Evolutionary conservation across 2,888 invertebrate genomes (phyloP).

Genomic region (Polydrusus pterygomalis): DNA sequence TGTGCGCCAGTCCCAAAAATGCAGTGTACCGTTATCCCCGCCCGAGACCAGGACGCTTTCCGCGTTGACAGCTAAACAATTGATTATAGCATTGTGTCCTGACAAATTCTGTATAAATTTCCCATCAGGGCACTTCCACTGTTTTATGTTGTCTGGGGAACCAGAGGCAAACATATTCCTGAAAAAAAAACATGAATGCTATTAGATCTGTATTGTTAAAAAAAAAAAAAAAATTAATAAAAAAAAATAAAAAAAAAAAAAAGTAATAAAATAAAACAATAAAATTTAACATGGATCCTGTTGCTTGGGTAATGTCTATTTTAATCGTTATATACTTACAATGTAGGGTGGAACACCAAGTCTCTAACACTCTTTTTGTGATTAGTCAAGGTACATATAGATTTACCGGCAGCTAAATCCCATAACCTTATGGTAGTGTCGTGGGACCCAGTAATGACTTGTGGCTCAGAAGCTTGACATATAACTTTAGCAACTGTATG

Average conservation of each 20-base stretch:
- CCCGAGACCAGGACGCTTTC: constrained; percentile 98
- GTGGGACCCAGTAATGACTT: constrained; percentile 93
- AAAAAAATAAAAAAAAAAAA: no score
- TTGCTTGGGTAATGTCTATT: no score
- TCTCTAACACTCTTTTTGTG: constrained; percentile 97
- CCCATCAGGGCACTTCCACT: constrained; percentile 99
- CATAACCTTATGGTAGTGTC: constrained; percentile 97
- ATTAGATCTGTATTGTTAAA: no score
- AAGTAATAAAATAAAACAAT: no score
- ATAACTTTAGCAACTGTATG: constrained; percentile 97
- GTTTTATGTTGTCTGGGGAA: constrained; percentile 98
- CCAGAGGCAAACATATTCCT: constrained; percentile 97
- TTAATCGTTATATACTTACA: constrained; percentile 70
- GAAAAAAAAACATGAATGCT: no score
- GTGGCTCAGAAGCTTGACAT: constrained; percentile 93
- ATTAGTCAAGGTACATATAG: constrained; percentile 95
- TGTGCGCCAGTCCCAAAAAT: constrained; percentile 99
- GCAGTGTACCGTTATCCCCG: constrained; percentile 97
- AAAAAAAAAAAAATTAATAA: no score
- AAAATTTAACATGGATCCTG: no score
- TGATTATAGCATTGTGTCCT: constrained; percentile 98
- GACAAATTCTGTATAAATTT: constrained; percentile 97
- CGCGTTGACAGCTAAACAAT: constrained; percentile 95
- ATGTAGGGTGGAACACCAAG: constrained; percentile 83
- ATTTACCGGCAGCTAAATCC: constrained; percentile 98